Evolutionary conservation across 2,888 invertebrate species (phyloP).

Genomic region (Eucriotettix oculatus): DNA sequence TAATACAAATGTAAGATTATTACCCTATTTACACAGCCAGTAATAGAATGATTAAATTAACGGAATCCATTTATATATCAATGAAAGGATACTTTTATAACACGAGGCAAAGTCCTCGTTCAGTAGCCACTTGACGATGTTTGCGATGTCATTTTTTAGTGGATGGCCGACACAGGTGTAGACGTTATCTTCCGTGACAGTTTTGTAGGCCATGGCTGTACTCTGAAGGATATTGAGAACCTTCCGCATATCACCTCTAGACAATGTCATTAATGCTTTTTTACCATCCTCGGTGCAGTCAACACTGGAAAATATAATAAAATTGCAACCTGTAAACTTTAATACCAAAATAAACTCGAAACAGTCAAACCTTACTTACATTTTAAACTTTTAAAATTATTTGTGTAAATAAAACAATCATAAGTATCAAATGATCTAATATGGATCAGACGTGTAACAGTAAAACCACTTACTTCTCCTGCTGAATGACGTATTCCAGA

Average conservation of each 20-base stretch:
- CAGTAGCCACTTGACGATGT: conserved; percentile 72
- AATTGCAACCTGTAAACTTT: too few relatives aligned
- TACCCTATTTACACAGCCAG: not conserved
- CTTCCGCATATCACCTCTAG: conserved; percentile 95
- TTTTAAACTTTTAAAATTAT: too few relatives aligned
- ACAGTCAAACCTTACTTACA: too few relatives aligned
- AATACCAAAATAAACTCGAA: too few relatives aligned
- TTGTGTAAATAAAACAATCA: too few relatives aligned
- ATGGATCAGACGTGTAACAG: too few relatives aligned
- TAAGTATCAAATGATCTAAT: too few relatives aligned
- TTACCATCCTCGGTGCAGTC: conserved; percentile 74
- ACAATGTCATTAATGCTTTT: conserved; percentile 71
- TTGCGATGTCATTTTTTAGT: conserved; percentile 69
- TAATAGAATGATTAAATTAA: not conserved
- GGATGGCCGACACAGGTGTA: conserved; percentile 97
- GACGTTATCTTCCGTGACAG: conserved; percentile 77
- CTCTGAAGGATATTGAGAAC: conserved; percentile 94
- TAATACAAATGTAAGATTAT: not conserved
- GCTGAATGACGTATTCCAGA: conserved; percentile 62
- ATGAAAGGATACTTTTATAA: conserved; percentile 60
- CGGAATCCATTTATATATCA: not conserved
- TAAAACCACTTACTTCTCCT: conserved; percentile 55
- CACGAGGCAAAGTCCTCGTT: conserved; percentile 58
- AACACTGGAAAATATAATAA: conserved; percentile 36
- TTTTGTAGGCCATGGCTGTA: conserved; percentile 81